A percentile compares a stretch with the other conserved stretches of the same genome.
Evolutionary conservation across 2,113 vertebrate species (phyloP).

Genomic region (Montifringilla adamsi): DNA sequence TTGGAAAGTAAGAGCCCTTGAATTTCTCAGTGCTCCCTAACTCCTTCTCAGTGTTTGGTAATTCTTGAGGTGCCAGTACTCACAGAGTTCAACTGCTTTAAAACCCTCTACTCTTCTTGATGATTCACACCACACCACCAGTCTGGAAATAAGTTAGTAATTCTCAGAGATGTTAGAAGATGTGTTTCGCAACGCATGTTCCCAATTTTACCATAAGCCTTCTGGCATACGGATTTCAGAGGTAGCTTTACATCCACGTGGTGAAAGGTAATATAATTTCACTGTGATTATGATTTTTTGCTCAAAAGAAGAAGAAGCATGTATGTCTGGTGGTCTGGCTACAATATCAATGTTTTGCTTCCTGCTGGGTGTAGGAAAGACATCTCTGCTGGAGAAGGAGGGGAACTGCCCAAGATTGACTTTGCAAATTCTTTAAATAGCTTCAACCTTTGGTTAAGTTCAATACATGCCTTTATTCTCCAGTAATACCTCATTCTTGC

Average conservation of each 20-base stretch:
- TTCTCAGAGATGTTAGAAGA: not conserved
- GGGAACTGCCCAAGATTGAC: not conserved
- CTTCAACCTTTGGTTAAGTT: not conserved
- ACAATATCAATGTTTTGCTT: not conserved
- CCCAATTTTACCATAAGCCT: not conserved
- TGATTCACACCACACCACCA: not conserved
- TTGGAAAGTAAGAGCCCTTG: not conserved
- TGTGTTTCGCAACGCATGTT: not conserved
- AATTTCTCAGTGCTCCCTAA: not conserved
- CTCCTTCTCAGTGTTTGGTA: not conserved
- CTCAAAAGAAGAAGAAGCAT: not conserved
- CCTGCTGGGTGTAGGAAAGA: not conserved
- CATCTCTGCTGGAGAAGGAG: not conserved
- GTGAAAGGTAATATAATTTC: not conserved
- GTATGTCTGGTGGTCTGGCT: not conserved
- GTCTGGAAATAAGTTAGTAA: not conserved
- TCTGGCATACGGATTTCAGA: not conserved
- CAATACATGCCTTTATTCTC: not conserved
- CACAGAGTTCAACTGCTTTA: not conserved
- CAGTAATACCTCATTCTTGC: not conserved
- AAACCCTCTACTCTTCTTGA: not conserved
- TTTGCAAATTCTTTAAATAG: not conserved
- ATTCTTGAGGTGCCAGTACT: not conserved
- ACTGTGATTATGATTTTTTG: not conserved
- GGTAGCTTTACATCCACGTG: not conserved